Evolutionary conservation across 2,888 invertebrate genomes (phyloP).

Genomic region (Ectemnius cavifrons): DNA sequence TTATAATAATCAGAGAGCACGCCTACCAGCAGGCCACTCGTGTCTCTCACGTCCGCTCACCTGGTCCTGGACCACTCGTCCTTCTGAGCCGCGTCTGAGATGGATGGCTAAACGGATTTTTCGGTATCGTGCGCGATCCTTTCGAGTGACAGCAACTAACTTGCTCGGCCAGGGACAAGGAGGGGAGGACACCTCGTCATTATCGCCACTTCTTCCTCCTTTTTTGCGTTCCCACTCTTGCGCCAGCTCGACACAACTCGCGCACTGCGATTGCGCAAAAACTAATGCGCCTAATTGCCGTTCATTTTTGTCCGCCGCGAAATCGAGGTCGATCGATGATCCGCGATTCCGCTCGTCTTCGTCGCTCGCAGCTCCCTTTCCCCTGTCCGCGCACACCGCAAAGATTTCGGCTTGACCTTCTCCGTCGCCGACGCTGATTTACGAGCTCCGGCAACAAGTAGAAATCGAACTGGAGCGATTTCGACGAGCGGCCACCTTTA

Average conservation of each 20-base stretch:
- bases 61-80: constrained; percentile 48
- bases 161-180: constrained; percentile 24
- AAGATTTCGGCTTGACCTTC: constrained; percentile 50
- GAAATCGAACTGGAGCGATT: constrained; percentile 63
- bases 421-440: constrained; percentile 59
- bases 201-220: not conserved
- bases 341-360: constrained; percentile 13
- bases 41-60: constrained; percentile 15
- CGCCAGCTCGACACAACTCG: not conserved
- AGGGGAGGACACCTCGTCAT: constrained; percentile 13
- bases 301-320: constrained; percentile 28
- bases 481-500: constrained; percentile 56
- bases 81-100: constrained; percentile 58
- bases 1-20: constrained; percentile 77
- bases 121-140: constrained; percentile 56
- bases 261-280: constrained; percentile 48
- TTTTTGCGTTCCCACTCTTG: constrained; percentile 2
- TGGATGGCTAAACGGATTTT: constrained; percentile 67
- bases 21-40: constrained; percentile 53
- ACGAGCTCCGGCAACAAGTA: constrained; percentile 53
- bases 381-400: not conserved
- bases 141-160: constrained; percentile 29
- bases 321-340: constrained; percentile 48
- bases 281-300: constrained; percentile 56
- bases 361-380: constrained; percentile 1